phyloP scores from a whole-genome alignment of 2,888 invertebrate species.

The Drosophila atripex region DNA sequence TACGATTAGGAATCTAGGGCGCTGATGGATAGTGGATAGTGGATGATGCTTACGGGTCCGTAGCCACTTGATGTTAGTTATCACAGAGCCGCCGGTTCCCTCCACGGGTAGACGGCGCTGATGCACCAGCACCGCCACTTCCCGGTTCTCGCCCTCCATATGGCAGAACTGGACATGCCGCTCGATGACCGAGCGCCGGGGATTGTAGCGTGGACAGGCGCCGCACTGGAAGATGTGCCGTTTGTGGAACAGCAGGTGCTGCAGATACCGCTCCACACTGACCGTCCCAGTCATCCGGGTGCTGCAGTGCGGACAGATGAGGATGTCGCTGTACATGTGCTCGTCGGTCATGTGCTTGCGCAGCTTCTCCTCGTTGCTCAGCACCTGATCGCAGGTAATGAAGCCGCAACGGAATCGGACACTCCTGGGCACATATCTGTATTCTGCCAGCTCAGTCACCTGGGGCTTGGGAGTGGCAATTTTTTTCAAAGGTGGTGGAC shows the following conservation, averaged over 20 bases:
- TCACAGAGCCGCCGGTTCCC: neutral
- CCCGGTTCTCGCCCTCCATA: slow-evolving; percentile 16
- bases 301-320: slow-evolving; percentile 46
- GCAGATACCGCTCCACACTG: slow-evolving; percentile 84
- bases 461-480: neutral
- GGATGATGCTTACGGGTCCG: slow-evolving; percentile 49
- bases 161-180: slow-evolving; percentile 88
- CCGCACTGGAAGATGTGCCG: slow-evolving; percentile 89
- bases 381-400: slow-evolving; percentile 9
- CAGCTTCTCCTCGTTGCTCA: slow-evolving; percentile 36
- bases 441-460: neutral
- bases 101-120: slow-evolving; percentile 44
- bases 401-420: slow-evolving; percentile 89
- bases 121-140: slow-evolving; percentile 62
- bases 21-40: neutral
- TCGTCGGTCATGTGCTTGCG: slow-evolving; percentile 25
- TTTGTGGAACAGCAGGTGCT: slow-evolving; percentile 91
- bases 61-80: slow-evolving; percentile 43
- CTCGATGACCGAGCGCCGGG: slow-evolving; percentile 87
- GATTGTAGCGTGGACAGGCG: slow-evolving; percentile 88
- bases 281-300: rapidly evolving
- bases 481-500: neutral
- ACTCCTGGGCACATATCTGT: slow-evolving; percentile 84
- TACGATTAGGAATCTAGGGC: neutral
- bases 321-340: slow-evolving; percentile 23